Evolutionary conservation across 2,113 vertebrate genomes (phyloP).

Genomic region (Bombycilla garrulus): DNA sequence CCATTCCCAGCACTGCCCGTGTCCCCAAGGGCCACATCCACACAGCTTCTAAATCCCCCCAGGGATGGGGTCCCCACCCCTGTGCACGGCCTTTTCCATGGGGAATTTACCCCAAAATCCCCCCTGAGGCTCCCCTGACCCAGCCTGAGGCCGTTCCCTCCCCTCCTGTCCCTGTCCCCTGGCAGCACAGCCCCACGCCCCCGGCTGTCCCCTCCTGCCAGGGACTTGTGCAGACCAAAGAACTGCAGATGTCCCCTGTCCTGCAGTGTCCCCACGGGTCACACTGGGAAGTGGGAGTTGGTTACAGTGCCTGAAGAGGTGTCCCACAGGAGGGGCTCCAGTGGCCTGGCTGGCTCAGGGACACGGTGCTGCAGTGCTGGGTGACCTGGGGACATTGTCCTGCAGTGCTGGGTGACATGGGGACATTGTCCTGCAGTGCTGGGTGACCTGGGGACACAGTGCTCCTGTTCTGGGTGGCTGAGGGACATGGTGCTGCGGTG

Average conservation of each 20-base stretch:
- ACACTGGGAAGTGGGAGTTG: fast-evolving
- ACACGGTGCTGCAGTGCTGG: not conserved
- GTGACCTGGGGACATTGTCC: not conserved
- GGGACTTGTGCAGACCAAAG: not conserved
- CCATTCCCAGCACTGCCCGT: fast-evolving
- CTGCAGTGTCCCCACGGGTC: not conserved
- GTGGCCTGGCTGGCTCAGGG: not conserved
- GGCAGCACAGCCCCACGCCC: not conserved
- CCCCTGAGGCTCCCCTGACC: not conserved
- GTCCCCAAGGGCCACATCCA: not conserved
- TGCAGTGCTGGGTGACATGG: not conserved
- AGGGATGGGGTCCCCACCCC: too few species aligned
- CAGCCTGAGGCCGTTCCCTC: not conserved
- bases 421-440: not conserved
- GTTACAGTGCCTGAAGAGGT: not conserved
- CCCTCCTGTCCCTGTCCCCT: not conserved
- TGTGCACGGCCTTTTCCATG: not conserved
- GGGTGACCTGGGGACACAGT: too few species aligned
- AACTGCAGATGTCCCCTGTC: not conserved
- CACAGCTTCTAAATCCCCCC: fast-evolving
- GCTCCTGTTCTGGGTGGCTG: not conserved
- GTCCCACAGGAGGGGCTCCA: not conserved
- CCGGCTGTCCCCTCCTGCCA: fast-evolving
- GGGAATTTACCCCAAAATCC: fast-evolving
- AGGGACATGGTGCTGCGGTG: fast-evolving